Conservation (phyloP, 1,140 invertebrate species). For the Dryas iulia region DNA sequence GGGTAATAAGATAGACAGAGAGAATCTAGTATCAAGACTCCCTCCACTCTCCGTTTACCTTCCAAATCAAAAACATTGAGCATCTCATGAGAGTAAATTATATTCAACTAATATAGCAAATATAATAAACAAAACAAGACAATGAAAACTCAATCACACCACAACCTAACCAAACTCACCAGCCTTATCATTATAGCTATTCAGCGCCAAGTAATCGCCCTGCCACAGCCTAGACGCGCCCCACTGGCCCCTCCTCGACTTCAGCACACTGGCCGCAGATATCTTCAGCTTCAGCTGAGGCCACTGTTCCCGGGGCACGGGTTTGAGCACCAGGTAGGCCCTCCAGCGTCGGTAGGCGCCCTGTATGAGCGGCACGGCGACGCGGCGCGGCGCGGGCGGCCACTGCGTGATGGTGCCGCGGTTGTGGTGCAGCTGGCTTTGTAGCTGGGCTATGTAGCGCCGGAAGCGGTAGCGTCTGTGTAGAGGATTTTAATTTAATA, state of each 20-base stretch:
- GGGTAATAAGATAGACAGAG: no score
- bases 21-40: no score
- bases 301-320: constrained; percentile 92
- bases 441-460: constrained; percentile 87
- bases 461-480: constrained; percentile 90
- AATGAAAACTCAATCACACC: not conserved
- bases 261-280: constrained; percentile 88
- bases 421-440: constrained; percentile 40
- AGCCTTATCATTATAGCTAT: constrained; percentile 88
- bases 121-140: not conserved
- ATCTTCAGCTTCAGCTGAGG: constrained; percentile 92
- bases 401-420: constrained; percentile 78
- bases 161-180: constrained; percentile 57
- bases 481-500: no score
- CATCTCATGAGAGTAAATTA: no score
- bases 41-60: no score
- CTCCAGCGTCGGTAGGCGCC: constrained; percentile 90
- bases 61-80: no score
- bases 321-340: constrained; percentile 91
- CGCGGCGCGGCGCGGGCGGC: constrained; percentile 86
- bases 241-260: constrained; percentile 88
- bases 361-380: constrained; percentile 83
- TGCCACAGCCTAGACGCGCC: constrained; percentile 93
- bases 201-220: constrained; percentile 93
- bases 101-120: no score